A percentile compares a stretch with the other conserved stretches of the same genome.
These are phyloP conservation scores for Candidula unifasciata DNA, from an alignment of 2,888 invertebrate species.

Conservation along the genomic window DNA sequence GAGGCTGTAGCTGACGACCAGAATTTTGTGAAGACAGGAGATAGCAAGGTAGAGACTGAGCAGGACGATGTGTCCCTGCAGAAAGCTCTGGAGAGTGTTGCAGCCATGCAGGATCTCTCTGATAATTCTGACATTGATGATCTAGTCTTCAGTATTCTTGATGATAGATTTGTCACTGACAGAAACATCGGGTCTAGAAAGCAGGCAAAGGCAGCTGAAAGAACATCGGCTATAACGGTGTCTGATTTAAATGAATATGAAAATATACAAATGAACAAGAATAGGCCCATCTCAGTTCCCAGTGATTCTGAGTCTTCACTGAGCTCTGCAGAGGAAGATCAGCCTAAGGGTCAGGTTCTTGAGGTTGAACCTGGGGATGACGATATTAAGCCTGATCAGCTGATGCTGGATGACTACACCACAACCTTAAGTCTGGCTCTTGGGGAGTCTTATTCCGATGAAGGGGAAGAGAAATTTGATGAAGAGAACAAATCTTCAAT, in stretches of 20 bases:
- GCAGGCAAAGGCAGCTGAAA: neutral
- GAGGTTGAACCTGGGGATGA: slow-evolving; percentile 58
- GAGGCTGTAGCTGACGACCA: neutral
- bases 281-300: slow-evolving; percentile 70
- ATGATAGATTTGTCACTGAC: slow-evolving; percentile 63
- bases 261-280: slow-evolving; percentile 64
- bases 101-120: slow-evolving; percentile 54
- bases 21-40: neutral
- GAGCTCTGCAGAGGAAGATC: slow-evolving; percentile 64
- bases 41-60: neutral
- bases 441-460: slow-evolving; percentile 61
- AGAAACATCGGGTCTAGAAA: slow-evolving; percentile 48
- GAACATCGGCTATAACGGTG: neutral
- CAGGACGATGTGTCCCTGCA: slow-evolving; percentile 50
- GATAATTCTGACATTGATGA: slow-evolving; percentile 55
- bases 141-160: slow-evolving; percentile 52
- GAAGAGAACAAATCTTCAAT: too few species aligned
- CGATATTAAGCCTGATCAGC: slow-evolving; percentile 65
- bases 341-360: slow-evolving; percentile 52
- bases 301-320: slow-evolving; percentile 68
- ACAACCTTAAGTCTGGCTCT: slow-evolving; percentile 66
- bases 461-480: slow-evolving; percentile 62
- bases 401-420: slow-evolving; percentile 68
- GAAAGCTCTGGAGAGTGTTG: slow-evolving; percentile 52
- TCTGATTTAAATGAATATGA: slow-evolving; percentile 32